Percentiles rank a stretch among this genome's conserved stretches.
These are phyloP conservation scores for Zoanthus sansibaricus DNA, from an alignment of 92 coral and sea anemone genomes.

Conservation along the genomic window DNA sequence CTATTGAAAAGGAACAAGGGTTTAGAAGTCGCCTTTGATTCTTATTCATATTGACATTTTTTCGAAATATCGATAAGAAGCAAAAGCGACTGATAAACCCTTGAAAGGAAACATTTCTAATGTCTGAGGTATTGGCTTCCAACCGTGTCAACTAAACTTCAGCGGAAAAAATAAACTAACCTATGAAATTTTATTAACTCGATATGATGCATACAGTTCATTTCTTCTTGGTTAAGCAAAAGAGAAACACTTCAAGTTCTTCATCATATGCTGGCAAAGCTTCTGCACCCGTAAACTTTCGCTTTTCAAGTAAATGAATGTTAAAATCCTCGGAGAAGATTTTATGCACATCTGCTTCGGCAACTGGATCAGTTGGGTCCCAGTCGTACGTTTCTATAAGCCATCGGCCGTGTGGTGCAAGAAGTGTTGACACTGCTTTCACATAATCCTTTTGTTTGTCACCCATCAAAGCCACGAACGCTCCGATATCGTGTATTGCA, in stretches of 20 bases:
- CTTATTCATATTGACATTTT: too few species aligned
- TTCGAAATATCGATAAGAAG: too few species aligned
- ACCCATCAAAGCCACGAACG: constrained; percentile 32
- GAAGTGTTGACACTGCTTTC: constrained; percentile 8
- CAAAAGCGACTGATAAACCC: too few species aligned
- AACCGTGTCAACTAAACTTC: too few species aligned
- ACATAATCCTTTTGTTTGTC: constrained; percentile 19
- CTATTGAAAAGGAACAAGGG: too few species aligned
- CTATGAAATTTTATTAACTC: too few species aligned
- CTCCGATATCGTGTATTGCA: constrained; percentile 45
- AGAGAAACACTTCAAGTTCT: constrained; percentile 28
- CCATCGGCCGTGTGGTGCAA: constrained; percentile 46
- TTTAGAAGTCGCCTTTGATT: too few species aligned
- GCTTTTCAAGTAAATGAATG: constrained; percentile 35
- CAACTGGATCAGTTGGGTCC: constrained; percentile 28
- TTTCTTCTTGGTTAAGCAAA: constrained; percentile 26
- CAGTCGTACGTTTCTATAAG: constrained; percentile 37
- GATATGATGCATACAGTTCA: neutral
- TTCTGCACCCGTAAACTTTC: constrained; percentile 38
- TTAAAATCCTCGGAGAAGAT: constrained; percentile 29
- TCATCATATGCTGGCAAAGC: constrained; percentile 34
- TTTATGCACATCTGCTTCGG: constrained; percentile 33
- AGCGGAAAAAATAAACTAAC: too few species aligned
- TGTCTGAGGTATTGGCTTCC: too few species aligned
- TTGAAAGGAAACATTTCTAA: too few species aligned